Base-by-base conservation (phyloP, 2,113 vertebrate genomes). In the Hippocampus zosterae region DNA sequence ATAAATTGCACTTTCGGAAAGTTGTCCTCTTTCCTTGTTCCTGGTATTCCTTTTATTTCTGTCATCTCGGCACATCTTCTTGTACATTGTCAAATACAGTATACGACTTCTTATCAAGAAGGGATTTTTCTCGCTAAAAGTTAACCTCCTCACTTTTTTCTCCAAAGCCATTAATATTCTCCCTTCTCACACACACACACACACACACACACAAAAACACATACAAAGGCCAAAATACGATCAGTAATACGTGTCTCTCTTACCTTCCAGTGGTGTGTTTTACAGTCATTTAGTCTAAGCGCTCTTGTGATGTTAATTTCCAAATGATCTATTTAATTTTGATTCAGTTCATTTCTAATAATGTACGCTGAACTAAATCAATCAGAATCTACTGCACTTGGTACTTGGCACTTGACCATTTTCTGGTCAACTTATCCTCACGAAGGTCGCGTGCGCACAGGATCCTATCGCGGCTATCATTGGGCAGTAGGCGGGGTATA, bases 1-100 rank as follows among this genome's bases (percentile, higher is more conserved):
- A 80, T 75, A 63, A 40, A 76, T 74, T 84, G 78, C 8, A 67
- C 80, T 83, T 85, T 61, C 42, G 21, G 70, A 59, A 74, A 74
- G 27, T 37, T 29, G 16, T 72, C 18, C 67, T 75, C 23, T 57
- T 72, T 50, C 19, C 44, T 52, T 70, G 15, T 71, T 75, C 64
- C 27, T 23, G 65, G 10, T 1, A 48, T 67, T 60, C 21, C 41
- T 19, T 48, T 42, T 0, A 37, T 65, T 68, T 72, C 71, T 72
- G 60, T 68, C 53, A 33, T 56, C 72, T 46, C 1, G 23, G n/a
- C 42, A 46, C 62, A 60, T 37, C 75, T 53, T 10, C 68, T 65
- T n/a, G 40, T 73, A 44, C 44, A 60, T 69, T 72, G 68, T 65
- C 57, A 25, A 72, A 46, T 42, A 29, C 29, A 3, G 29, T 29